A percentile compares a stretch with the other conserved stretches of the same genome.
Conservation (phyloP, 2,113 vertebrate genomes). For the Sisor rabdophorus region DNA sequence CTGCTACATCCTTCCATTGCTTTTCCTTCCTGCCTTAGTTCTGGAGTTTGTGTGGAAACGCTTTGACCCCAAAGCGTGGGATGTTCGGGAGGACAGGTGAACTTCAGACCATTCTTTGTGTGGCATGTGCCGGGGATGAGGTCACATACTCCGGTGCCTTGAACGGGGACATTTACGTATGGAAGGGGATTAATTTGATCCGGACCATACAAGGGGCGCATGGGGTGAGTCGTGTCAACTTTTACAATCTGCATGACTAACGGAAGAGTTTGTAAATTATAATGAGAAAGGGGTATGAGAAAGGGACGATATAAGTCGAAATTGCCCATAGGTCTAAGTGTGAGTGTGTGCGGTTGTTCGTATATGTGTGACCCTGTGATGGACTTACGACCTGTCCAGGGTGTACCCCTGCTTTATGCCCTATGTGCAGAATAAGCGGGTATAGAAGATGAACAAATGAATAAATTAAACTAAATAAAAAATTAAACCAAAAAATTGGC, state of each 20-base stretch:
- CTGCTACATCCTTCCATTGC: neutral
- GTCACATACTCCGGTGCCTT: constrained; percentile 95
- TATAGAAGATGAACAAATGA: no score
- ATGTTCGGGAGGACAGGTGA: constrained; percentile 97
- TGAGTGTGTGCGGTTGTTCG: no score
- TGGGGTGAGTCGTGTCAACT: constrained; percentile 74
- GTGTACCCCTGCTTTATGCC: no score
- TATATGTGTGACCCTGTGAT: no score
- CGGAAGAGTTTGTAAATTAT: no score
- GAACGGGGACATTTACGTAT: constrained; percentile 95
- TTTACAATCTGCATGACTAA: neutral
- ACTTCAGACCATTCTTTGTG: constrained; percentile 96
- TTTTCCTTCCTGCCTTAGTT: constrained; percentile 73
- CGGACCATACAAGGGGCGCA: constrained; percentile 94
- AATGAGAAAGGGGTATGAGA: no score
- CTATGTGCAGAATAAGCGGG: no score
- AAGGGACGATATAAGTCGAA: no score
- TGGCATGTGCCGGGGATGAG: constrained; percentile 93
- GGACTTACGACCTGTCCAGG: no score
- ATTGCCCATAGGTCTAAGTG: no score
- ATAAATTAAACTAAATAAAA: no score
- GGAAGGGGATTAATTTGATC: constrained; percentile 92
- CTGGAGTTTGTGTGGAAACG: constrained; percentile 97
- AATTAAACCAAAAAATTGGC: no score
- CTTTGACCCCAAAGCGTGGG: constrained; percentile 91